These are phyloP conservation scores for Heteractis magnifica DNA, from an alignment of 92 coral and sea anemone genomes.

Conservation along the genomic window DNA sequence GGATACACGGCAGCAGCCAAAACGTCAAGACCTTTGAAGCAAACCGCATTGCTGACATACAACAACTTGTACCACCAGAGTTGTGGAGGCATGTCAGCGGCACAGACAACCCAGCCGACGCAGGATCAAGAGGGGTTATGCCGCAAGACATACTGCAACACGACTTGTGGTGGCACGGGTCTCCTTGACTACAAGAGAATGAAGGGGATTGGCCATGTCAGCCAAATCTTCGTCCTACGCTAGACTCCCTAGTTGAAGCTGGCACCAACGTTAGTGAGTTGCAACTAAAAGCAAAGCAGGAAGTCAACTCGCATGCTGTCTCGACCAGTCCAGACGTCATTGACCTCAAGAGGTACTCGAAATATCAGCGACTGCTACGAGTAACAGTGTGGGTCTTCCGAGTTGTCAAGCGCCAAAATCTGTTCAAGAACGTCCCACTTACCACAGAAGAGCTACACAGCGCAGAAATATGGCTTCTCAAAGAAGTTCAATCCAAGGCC, in stretches of 20 bases:
- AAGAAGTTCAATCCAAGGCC: conserved; percentile 38
- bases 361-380: conserved; percentile 30
- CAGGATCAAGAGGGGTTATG: conserved; percentile 47
- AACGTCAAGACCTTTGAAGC: conserved; percentile 52
- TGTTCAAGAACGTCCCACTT: conserved; percentile 44
- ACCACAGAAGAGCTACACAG: conserved; percentile 39
- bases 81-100: conserved; percentile 41
- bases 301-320: conserved; percentile 37
- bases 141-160: conserved; percentile 34
- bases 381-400: conserved; percentile 48
- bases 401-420: conserved; percentile 49
- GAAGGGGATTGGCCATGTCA: conserved; percentile 36
- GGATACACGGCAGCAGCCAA: conserved; percentile 48
- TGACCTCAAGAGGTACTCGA: conserved; percentile 47
- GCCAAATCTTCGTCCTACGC: conserved; percentile 32
- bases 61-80: conserved; percentile 48
- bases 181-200: conserved; percentile 39
- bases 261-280: conserved; percentile 35
- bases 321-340: conserved; percentile 22
- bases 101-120: conserved; percentile 57
- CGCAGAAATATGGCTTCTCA: conserved; percentile 42
- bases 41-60: conserved; percentile 55
- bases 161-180: conserved; percentile 59
- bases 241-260: conserved; percentile 32
- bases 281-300: conserved; percentile 39